Base-by-base conservation (phyloP, 2,888 invertebrate genomes). In the Caenorhabditis macrosperma region DNA sequence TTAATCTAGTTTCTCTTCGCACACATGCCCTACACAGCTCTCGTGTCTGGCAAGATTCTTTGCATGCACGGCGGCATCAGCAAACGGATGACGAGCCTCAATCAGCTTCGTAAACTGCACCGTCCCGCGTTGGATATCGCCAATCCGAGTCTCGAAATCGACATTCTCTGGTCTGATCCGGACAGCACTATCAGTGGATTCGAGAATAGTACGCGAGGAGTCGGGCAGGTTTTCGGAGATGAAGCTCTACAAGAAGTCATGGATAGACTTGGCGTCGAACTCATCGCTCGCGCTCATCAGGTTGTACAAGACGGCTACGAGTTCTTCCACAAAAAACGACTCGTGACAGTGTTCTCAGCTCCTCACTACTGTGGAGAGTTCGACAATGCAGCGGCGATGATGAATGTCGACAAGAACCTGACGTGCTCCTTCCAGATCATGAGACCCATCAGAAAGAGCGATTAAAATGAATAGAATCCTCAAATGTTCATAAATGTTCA, bases 231-330 rank as follows among this genome's bases (percentile, higher is more conserved):
- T 38, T 93, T 93, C 88, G 93, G 93, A 7, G 91, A 92, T 2
- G 93, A 93, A 81, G 91, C 93, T 17, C 92, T 93, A 2, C 87
- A 91, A 12, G 83, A 85, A 44, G 55, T 76, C 2, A 79, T 81
- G 55, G 46, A 78, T 38, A 50, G 68, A 26, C 57, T 88, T 35
- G 85, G 86, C 24, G 82, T 88, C 30, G 87, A 87, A 41, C 59
- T 88, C 41, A 79, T 88, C n/a, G 88, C 85, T 17, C 63, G 88
- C 15, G 87, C 87, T n/a, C 87, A 87, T 77, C 87, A 87, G 64
- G 92, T 92, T 46, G 93, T 93, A 15, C 93, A 93, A 88, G 93
- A 93, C 89, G 93, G 93, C 17, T 93, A 93, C 90, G 92, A 93
- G 88, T 93, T 93, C 89, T 93, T 93, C 88, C 82, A 82, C 59